phyloP scores from a whole-genome alignment of 2,113 vertebrate species.

The Girardinichthys multiradiatus region DNA sequence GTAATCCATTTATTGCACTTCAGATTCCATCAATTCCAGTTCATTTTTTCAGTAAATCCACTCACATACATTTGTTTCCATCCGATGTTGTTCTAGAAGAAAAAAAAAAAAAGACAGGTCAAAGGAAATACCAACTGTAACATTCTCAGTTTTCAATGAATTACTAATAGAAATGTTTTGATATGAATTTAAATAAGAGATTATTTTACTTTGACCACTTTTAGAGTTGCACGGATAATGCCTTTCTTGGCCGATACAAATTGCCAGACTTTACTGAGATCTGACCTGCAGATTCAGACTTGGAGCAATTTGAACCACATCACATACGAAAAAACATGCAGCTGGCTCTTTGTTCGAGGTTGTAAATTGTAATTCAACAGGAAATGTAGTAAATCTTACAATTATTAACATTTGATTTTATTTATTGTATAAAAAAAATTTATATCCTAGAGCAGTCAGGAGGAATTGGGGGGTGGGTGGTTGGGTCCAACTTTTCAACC shows the following conservation, averaged over 20 bases:
- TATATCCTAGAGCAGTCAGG: too few relatives aligned
- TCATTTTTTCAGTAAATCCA: constrained; percentile 60
- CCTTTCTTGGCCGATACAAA: neutral
- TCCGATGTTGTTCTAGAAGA: neutral
- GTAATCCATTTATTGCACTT: constrained; percentile 76
- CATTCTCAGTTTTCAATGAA: neutral
- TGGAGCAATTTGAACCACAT: neutral
- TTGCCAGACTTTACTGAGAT: neutral
- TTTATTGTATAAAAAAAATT: too few relatives aligned
- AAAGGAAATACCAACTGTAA: constrained; percentile 33
- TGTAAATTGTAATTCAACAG: too few relatives aligned
- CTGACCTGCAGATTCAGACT: neutral
- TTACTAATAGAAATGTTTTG: neutral
- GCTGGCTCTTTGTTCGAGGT: too few relatives aligned
- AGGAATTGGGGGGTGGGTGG: too few relatives aligned
- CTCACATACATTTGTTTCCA: constrained; percentile 1
- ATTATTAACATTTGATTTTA: too few relatives aligned
- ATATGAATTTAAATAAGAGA: neutral
- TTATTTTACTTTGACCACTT: neutral
- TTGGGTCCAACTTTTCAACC: too few relatives aligned
- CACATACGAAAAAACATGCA: neutral
- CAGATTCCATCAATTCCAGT: constrained; percentile 59
- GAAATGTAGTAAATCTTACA: too few relatives aligned
- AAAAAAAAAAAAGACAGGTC: constrained; percentile 54
- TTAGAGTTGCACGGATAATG: neutral